Base-by-base conservation (phyloP, 2,113 vertebrate species). In the Nymphicus hollandicus region DNA sequence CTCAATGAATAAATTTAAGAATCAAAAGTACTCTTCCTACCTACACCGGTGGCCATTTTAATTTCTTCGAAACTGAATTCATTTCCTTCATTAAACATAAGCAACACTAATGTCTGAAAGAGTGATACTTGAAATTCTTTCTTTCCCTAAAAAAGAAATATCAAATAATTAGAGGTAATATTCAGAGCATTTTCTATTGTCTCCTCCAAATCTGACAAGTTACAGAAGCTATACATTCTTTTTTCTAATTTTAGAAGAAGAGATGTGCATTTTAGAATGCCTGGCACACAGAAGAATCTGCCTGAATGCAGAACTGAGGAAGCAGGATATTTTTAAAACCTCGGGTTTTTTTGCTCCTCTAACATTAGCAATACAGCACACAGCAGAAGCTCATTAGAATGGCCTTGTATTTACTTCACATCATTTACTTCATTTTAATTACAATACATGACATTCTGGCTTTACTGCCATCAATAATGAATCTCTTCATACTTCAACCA, bases 31-130 rank as follows among this genome's bases (percentile, higher is more conserved):
- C 8, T 87, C 17, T 49, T 86, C 97, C 68, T 97, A 98, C 98
- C 98, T 97, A 98, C 94, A 63, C 98, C 98, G 9, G 98, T 98
- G 65, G 98, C 98, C 95, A 98, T 95, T 93, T 96, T 98, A 71
- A 98, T 97, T 43, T 98, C 98, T 96, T 98, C 98, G 28, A 98
- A 96, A 95, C 95, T 96, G 96, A 98, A 98, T 65, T 98, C 98
- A 14, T 98, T 98, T 46, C 98, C 98, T 93, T 98, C 98, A 16
- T 98, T 98, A 96, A 98, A 98, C 98, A 98, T 98, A 65, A 98
- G 97, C 39, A 98, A 95, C 77, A 98, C 98, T 88, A 98, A 87
- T 3, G 98, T 98, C 95, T 98, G 98, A 94, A 98, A 98, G 23
- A 98, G 98, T 0, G 98, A 98, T 35, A 98, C 98, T 80, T 98